phyloP scores from a whole-genome alignment of 2,888 invertebrate species.

The Chymomyza caudatula region DNA sequence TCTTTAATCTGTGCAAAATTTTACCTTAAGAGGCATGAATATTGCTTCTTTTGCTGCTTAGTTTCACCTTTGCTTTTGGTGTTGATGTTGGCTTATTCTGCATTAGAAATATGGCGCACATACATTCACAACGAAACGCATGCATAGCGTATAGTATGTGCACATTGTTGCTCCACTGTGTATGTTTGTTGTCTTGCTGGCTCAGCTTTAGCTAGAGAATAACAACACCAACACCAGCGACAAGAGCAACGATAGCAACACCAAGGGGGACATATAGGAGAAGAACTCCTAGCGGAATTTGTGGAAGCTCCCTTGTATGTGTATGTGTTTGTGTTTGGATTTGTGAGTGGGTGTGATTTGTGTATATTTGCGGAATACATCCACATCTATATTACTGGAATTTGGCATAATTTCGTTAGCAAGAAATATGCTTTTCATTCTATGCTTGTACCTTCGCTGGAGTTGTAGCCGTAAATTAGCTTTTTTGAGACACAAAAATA shows the following conservation, averaged over 20 bases:
- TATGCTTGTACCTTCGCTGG: not conserved
- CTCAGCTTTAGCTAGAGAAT: not conserved
- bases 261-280: not conserved
- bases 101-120: slow-evolving; percentile 41
- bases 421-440: slow-evolving; percentile 47
- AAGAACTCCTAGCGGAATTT: not conserved
- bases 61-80: slow-evolving; percentile 20
- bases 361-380: not conserved
- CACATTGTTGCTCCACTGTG: slow-evolving; percentile 53
- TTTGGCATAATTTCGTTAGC: slow-evolving; percentile 54
- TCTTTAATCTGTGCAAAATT: slow-evolving; percentile 56
- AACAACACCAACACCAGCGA: not conserved
- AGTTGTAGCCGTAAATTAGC: not conserved
- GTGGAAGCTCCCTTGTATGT: not conserved
- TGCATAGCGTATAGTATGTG: not conserved
- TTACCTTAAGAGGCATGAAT: slow-evolving; percentile 23
- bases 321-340: not conserved
- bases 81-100: slow-evolving; percentile 46
- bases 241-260: not conserved
- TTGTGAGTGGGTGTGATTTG: not conserved
- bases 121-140: not conserved
- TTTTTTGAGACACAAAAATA: not conserved
- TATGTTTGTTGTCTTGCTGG: slow-evolving; percentile 28
- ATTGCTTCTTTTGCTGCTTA: slow-evolving; percentile 2
- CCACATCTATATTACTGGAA: slow-evolving; percentile 27